Evolutionary conservation across 2,113 vertebrate species (phyloP), one percentile per base, ranked within the genome.

Genomic region (Lamprotornis superbus): DNA sequence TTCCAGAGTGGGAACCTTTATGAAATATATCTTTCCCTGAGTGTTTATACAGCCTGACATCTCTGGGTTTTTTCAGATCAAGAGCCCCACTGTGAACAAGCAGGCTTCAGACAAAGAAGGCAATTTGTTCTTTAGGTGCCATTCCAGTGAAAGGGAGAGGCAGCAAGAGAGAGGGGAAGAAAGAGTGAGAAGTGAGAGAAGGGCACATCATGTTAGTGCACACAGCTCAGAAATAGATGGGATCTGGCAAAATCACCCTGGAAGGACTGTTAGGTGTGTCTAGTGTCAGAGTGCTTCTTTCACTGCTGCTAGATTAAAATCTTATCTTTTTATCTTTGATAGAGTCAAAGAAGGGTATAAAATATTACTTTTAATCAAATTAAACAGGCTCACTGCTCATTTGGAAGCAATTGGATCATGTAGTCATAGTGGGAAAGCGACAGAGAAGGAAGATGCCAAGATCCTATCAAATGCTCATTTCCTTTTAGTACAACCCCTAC

Each of bases 31-130:
- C 95, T 97, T 97, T 96, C 59, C 73, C 49, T 89, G 67, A 97
- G 80, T 98, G 96, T 98, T 98, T 98, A 96, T 95, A 97, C 94
- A 98, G 97, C 77, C 95, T 98, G 97, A 97, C 94, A 97, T 97
- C 96, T 97, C 94, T 49, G 56, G 74, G 49, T 97, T 98, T 97
- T 90, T 97, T 98, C 97, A 97, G 87, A 97, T 97, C 88, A 92
- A 98, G 97, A 97, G 92, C 50, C 97, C 97, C 90, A 94, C 97
- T 98, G 97, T 93, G 98, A 98, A 93, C 33, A 97, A 93, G 91
- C 89, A 95, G 96, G 76, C 82, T 94, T 94, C 94, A 98, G 97
- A 98, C 97, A 98, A 98, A 98, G 96, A 81, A 97, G 64, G 92
- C 91, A 97, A 97, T 98, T 97, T 97, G 96, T 98, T 96, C 85